Conservation (phyloP, 2,888 invertebrate genomes). For the Mythimna lalbum region DNA sequence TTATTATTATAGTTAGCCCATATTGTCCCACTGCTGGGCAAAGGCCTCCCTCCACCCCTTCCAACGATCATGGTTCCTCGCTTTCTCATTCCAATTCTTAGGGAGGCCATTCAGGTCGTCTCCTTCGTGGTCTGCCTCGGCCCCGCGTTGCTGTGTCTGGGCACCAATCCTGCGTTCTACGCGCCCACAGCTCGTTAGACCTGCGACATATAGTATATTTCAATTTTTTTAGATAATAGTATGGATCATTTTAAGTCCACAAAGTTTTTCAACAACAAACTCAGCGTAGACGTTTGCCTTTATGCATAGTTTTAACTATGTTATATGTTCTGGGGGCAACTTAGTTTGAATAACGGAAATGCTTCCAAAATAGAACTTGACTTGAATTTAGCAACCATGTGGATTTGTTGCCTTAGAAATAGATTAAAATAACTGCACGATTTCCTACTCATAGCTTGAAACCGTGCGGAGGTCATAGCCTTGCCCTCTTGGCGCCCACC, state of each 20-base stretch:
- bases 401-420: constrained; percentile 57
- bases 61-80: too few relatives aligned
- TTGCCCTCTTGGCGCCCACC: constrained; percentile 77
- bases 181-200: too few relatives aligned
- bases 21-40: too few relatives aligned
- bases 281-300: background rate
- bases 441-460: constrained; percentile 58
- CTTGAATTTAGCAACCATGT: constrained; percentile 38
- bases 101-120: too few relatives aligned
- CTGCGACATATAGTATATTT: background rate
- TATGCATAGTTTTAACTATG: background rate
- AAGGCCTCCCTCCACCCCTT: too few relatives aligned
- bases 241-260: background rate
- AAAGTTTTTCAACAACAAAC: background rate
- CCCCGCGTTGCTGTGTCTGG: too few relatives aligned
- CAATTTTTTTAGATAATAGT: background rate
- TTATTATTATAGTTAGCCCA: too few relatives aligned
- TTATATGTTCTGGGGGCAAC: background rate
- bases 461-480: constrained; percentile 74
- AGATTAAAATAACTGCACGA: constrained; percentile 59
- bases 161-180: too few relatives aligned
- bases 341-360: constrained; percentile 8
- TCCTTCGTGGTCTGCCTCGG: too few relatives aligned
- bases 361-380: constrained; percentile 21
- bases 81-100: too few relatives aligned